Percentiles rank a stretch among this genome's conserved stretches.
These are phyloP conservation scores for Euzophera pinguis DNA, from an alignment of 2,888 invertebrate species.

Conservation along the genomic window DNA sequence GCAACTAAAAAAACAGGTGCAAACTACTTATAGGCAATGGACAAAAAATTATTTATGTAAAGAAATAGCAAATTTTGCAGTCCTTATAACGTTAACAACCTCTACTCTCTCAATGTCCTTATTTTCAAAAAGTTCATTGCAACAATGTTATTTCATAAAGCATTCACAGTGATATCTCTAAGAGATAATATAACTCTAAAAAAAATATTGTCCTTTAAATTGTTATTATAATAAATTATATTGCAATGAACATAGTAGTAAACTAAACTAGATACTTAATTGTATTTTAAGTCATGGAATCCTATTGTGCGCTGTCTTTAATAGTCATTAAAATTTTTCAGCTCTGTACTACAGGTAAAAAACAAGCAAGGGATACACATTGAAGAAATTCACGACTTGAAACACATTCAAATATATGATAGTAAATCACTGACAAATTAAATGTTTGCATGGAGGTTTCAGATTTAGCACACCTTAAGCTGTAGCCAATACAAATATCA, in stretches of 20 bases:
- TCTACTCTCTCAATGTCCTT: slow-evolving; percentile 53
- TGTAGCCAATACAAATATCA: slow-evolving; percentile 66
- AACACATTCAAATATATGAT: no score
- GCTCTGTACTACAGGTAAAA: no score
- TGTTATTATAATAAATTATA: slow-evolving; percentile 35
- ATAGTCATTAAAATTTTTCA: no score
- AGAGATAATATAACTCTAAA: slow-evolving; percentile 47
- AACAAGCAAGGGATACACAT: no score
- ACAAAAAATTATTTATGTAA: slow-evolving; percentile 52
- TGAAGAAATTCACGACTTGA: no score
- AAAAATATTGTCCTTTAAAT: slow-evolving; percentile 48
- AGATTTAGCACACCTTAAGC: slow-evolving; percentile 44
- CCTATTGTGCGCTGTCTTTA: no score
- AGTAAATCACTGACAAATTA: slow-evolving; percentile 26
- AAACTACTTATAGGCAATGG: slow-evolving; percentile 38
- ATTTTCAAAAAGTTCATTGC: slow-evolving; percentile 50
- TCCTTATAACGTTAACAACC: slow-evolving; percentile 58
- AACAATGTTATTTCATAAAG: slow-evolving; percentile 42
- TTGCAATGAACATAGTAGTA: slow-evolving; percentile 44
- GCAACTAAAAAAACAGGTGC: slow-evolving; percentile 35
- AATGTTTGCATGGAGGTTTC: slow-evolving; percentile 25
- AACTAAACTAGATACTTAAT: slow-evolving; percentile 28
- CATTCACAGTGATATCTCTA: slow-evolving; percentile 36
- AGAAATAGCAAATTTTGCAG: slow-evolving; percentile 68
- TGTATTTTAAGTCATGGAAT: no score